phyloP scores from a whole-genome alignment of 2,113 vertebrate species.

The Pardalotus punctatus region DNA sequence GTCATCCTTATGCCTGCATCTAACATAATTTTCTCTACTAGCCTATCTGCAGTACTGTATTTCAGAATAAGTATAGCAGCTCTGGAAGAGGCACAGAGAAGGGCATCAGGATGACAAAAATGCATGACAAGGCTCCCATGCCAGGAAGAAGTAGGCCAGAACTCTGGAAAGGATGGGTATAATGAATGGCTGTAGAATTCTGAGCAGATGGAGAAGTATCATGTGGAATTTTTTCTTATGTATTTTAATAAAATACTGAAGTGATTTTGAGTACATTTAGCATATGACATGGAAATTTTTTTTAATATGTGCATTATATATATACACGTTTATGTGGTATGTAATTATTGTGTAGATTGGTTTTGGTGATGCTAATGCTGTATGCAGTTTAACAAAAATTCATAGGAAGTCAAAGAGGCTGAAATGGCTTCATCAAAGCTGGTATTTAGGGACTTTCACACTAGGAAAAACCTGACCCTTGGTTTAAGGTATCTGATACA shows the following conservation, averaged over 20 bases:
- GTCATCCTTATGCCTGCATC: neutral
- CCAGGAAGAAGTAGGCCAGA: neutral
- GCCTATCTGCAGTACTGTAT: neutral
- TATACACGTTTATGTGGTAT: neutral
- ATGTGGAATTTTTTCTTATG: neutral
- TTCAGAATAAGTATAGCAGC: neutral
- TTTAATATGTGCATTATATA: rapidly evolving
- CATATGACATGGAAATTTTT: neutral
- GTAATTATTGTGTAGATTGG: neutral
- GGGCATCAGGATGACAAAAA: neutral
- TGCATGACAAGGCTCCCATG: neutral
- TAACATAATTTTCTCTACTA: neutral
- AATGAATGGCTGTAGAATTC: neutral
- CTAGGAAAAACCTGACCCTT: neutral
- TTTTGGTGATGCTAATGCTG: neutral
- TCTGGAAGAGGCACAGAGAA: neutral
- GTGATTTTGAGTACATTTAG: neutral
- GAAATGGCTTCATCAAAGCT: neutral
- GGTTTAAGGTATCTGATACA: neutral
- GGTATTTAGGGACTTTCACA: neutral
- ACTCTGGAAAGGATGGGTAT: neutral
- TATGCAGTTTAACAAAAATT: neutral
- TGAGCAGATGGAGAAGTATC: neutral
- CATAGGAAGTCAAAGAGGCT: neutral
- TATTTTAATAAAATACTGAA: neutral